Evolutionary conservation across 2,797 vertebrate species (phyloP).

Genomic region (Acrossocheilus fasciatus): DNA sequence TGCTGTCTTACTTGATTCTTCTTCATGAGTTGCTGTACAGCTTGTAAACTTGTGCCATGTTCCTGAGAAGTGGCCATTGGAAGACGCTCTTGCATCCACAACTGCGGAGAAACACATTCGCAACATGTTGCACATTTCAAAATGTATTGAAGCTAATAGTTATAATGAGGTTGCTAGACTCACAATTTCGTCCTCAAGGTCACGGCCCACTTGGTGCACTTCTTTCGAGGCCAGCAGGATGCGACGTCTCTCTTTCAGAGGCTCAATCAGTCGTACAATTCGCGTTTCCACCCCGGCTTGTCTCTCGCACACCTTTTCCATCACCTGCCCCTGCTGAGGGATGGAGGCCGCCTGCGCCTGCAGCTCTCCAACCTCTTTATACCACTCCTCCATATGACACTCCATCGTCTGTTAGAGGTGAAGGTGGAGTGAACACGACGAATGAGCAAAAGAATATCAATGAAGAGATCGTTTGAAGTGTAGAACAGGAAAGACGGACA

Average conservation of each 20-base stretch:
- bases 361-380: constrained; percentile 88
- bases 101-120: constrained; percentile 69
- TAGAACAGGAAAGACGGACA: constrained; percentile 2
- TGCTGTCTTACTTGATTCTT: constrained; percentile 88
- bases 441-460: constrained; percentile 11
- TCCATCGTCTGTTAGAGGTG: constrained; percentile 84
- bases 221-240: constrained; percentile 92
- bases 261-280: constrained; percentile 91
- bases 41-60: constrained; percentile 85
- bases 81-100: constrained; percentile 92
- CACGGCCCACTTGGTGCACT: constrained; percentile 90
- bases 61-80: constrained; percentile 88
- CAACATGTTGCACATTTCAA: not conserved
- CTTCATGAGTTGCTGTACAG: constrained; percentile 93
- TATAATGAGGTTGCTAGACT: constrained; percentile 66
- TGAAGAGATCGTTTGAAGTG: not conserved
- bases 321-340: constrained; percentile 81
- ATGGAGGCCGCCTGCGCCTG: constrained; percentile 85
- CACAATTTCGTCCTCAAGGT: constrained; percentile 94
- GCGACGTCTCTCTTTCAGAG: constrained; percentile 88
- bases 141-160: not conserved
- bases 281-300: constrained; percentile 86
- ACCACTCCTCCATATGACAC: constrained; percentile 92
- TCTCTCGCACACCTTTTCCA: constrained; percentile 79
- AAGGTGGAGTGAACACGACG: not conserved